These are phyloP conservation scores for Eugnorisma glareosa DNA, from an alignment of 2,888 invertebrate species.

Conservation along the genomic window DNA sequence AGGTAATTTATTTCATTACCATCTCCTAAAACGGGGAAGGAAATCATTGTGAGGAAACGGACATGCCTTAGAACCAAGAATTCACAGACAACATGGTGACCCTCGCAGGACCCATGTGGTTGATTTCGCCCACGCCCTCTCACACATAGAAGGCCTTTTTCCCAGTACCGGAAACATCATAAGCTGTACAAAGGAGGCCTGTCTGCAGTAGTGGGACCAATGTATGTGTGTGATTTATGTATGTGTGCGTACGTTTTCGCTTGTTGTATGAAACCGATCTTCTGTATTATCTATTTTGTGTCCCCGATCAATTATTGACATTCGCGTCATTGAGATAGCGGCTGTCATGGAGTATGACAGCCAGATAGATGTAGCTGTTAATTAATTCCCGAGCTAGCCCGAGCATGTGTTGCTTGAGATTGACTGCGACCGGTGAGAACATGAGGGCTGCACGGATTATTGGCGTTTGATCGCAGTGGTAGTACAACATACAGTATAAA, in stretches of 20 bases:
- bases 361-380: constrained; percentile 66
- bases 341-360: constrained; percentile 59
- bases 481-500: not conserved
- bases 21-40: not conserved
- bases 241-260: not conserved
- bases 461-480: not conserved
- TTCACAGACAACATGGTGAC: not conserved
- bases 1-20: not conserved
- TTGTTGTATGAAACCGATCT: not conserved
- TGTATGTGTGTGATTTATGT: not conserved
- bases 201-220: not conserved
- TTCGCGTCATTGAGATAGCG: constrained; percentile 58
- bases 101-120: not conserved
- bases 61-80: not conserved
- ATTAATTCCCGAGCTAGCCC: constrained; percentile 60
- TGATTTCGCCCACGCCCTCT: not conserved
- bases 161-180: not conserved
- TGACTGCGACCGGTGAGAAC: constrained; percentile 39
- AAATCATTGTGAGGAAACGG: no score
- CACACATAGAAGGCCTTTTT: not conserved
- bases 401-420: constrained; percentile 46
- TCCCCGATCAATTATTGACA: constrained; percentile 64
- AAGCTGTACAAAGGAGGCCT: not conserved
- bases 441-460: constrained; percentile 38
- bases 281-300: constrained; percentile 7